These are phyloP conservation scores for Oscheius myriophilus DNA, from an alignment of 2,888 invertebrate species.

Conservation along the genomic window DNA sequence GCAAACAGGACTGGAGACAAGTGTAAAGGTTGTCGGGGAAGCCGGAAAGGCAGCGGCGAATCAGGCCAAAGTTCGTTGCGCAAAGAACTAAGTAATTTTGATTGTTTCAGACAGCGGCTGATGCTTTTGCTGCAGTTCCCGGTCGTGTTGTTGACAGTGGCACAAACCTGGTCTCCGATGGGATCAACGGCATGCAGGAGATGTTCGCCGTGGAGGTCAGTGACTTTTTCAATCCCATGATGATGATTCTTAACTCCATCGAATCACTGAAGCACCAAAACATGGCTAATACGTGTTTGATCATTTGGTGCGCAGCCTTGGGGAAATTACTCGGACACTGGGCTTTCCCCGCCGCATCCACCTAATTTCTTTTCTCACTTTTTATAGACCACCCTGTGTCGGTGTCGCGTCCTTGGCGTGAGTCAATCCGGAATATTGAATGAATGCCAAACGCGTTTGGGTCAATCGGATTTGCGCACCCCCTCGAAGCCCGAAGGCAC, in stretches of 20 bases:
- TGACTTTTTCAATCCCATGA: too few relatives aligned
- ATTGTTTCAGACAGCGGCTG: constrained; percentile 31
- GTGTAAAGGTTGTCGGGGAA: constrained; percentile 62
- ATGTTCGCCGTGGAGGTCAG: constrained; percentile 45
- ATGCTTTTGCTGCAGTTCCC: constrained; percentile 42
- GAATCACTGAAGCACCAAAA: too few relatives aligned
- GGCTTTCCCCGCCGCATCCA: too few relatives aligned
- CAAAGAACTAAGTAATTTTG: neutral
- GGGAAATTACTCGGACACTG: too few relatives aligned
- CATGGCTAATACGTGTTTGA: too few relatives aligned
- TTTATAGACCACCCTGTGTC: too few relatives aligned
- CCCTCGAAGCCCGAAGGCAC: constrained; percentile 7
- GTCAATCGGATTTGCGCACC: constrained; percentile 24
- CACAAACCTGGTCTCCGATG: constrained; percentile 47
- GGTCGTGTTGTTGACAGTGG: constrained; percentile 50
- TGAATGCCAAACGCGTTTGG: constrained; percentile 14
- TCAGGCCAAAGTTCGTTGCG: constrained; percentile 23
- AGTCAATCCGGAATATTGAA: too few relatives aligned
- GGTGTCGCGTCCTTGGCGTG: too few relatives aligned
- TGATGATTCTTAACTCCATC: too few relatives aligned
- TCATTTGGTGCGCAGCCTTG: too few relatives aligned
- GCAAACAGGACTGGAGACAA: constrained; percentile 67
- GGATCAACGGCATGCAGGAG: constrained; percentile 49
- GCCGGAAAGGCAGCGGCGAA: constrained; percentile 48
- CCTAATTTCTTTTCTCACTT: too few relatives aligned